A percentile compares a stretch with the other conserved stretches of the same genome.
phyloP scores from a whole-genome alignment of 2,888 invertebrate genomes.

The Clanis bilineata region DNA sequence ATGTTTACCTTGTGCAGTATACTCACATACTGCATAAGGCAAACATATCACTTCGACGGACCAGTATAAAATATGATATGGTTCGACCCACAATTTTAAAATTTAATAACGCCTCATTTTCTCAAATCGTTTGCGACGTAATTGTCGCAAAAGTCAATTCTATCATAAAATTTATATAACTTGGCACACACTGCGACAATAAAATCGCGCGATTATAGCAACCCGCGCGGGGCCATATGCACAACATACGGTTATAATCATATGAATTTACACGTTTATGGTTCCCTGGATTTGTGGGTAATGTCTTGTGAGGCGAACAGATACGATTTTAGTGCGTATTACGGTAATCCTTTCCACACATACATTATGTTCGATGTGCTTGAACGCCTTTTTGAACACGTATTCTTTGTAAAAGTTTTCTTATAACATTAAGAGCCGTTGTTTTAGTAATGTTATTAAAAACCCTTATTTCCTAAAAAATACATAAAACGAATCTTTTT shows the following conservation, averaged over 20 bases:
- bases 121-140: too few species aligned
- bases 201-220: not conserved
- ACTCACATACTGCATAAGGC: too few species aligned
- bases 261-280: not conserved
- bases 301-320: not conserved
- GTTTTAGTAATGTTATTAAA: too few species aligned
- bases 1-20: too few species aligned
- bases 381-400: not conserved
- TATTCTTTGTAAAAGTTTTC: not conserved
- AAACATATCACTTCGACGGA: too few species aligned
- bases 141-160: not conserved
- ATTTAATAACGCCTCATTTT: too few species aligned
- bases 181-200: not conserved
- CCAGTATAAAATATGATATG: too few species aligned
- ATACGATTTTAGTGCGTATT: not conserved
- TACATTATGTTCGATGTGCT: not conserved
- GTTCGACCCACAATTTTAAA: too few species aligned
- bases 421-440: too few species aligned
- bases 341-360: not conserved
- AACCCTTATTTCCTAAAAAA: too few species aligned
- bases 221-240: not conserved
- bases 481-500: too few species aligned
- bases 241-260: not conserved
- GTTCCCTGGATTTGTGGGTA: not conserved
- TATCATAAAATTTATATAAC: not conserved